Evolutionary conservation across 2,113 vertebrate genomes (phyloP).

Genomic region (Cyprinodon brontotheroides): DNA sequence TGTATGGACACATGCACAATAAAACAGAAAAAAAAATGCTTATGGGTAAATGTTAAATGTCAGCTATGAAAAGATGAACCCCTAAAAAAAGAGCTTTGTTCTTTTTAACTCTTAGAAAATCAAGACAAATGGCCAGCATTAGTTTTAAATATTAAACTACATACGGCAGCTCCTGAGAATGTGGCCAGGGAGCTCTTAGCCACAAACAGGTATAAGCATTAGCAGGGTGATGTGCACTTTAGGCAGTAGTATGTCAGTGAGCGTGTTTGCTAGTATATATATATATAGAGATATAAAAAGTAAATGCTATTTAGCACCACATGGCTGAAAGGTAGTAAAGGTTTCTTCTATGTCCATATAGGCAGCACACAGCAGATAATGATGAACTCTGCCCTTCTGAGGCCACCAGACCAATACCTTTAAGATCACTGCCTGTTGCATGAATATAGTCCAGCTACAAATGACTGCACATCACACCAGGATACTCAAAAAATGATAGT

Average conservation of each 20-base stretch:
- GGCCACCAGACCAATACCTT: slow-evolving; percentile 11
- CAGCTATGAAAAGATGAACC: slow-evolving; percentile 18
- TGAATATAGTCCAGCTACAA: slow-evolving; percentile 39
- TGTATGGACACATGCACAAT: slow-evolving; percentile 42
- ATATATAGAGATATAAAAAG: slow-evolving; percentile 10
- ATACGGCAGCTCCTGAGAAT: slow-evolving; percentile 63
- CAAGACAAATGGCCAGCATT: slow-evolving; percentile 25
- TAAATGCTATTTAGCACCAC: slow-evolving; percentile 62
- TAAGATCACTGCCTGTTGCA: slow-evolving; percentile 21
- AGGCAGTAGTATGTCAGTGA: slow-evolving; percentile 48
- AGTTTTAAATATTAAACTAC: slow-evolving; percentile 28
- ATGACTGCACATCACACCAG: slow-evolving; percentile 20
- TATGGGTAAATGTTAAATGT: not conserved
- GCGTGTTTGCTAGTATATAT: slow-evolving; percentile 19
- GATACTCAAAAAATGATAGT: not conserved
- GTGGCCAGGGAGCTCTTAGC: slow-evolving; percentile 42
- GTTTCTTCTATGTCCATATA: slow-evolving; percentile 26
- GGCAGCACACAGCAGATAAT: slow-evolving; percentile 18
- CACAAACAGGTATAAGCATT: slow-evolving; percentile 28
- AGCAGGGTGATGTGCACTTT: slow-evolving; percentile 33
- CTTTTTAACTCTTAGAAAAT: slow-evolving; percentile 27
- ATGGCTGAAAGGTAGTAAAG: slow-evolving; percentile 52
- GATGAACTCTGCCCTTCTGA: slow-evolving; percentile 21
- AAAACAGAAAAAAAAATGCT: not conserved
- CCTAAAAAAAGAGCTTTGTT: not conserved